phyloP scores from a whole-genome alignment of 2,888 invertebrate genomes.

The Embidobia sp. region DNA sequence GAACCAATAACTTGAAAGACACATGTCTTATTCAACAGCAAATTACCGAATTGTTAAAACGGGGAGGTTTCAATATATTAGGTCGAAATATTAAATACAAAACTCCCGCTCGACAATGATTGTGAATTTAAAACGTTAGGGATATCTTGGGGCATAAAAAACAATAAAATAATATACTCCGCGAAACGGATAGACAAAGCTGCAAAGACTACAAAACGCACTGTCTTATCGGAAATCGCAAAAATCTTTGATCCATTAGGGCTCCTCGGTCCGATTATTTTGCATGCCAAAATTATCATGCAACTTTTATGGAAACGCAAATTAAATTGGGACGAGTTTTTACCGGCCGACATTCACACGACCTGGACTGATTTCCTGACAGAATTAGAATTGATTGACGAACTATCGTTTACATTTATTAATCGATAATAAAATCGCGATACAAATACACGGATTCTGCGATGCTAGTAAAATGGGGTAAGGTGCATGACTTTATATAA shows the following conservation, averaged over 20 bases:
- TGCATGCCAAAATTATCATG: slow-evolving; percentile 2
- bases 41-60: neutral
- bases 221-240: slow-evolving; percentile 6
- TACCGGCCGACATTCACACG: neutral
- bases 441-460: slow-evolving; percentile 13
- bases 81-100: slow-evolving; percentile 1
- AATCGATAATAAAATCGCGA: neutral
- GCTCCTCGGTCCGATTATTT: neutral
- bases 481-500: slow-evolving; percentile 5
- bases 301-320: slow-evolving; percentile 8
- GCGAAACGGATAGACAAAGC: neutral
- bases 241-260: slow-evolving; percentile 15
- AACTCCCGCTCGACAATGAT: neutral
- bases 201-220: slow-evolving; percentile 3
- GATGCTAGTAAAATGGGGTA: slow-evolving; percentile 11
- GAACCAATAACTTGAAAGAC: neutral
- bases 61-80: slow-evolving; percentile 7
- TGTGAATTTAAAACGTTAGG: neutral
- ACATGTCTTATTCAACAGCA: neutral
- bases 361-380: neutral
- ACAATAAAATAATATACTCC: neutral
- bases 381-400: neutral
- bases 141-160: neutral
- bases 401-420: neutral
- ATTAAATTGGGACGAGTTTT: slow-evolving; percentile 6